Percentiles rank a stretch among this genome's conserved stretches.
Conservation (phyloP, 2,888 invertebrate genomes). For the Aethes cnicana region DNA sequence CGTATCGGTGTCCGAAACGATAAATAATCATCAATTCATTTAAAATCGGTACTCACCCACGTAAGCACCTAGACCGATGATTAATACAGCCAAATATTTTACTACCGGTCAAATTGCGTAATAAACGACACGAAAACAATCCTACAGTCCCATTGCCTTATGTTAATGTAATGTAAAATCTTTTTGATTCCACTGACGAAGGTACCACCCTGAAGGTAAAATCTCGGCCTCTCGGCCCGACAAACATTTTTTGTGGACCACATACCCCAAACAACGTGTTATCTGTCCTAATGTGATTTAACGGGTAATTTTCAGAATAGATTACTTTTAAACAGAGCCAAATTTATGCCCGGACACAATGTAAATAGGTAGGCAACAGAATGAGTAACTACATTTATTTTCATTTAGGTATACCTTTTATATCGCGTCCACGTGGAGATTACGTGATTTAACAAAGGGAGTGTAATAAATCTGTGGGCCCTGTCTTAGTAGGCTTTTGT, state of each 20-base stretch:
- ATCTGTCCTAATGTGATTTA: conserved; percentile 82
- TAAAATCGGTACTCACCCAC: conserved; percentile 69
- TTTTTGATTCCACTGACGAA: conserved; percentile 53
- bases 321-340: conserved; percentile 72
- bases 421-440: conserved; percentile 81
- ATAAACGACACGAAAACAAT: conserved; percentile 33
- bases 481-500: conserved; percentile 83
- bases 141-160: conserved; percentile 42
- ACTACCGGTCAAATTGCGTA: conserved; percentile 35
- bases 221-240: conserved; percentile 65
- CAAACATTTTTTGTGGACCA: conserved; percentile 69
- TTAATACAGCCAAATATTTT: conserved; percentile 42
- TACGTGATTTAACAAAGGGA: conserved; percentile 82
- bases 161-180: conserved; percentile 52
- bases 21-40: conserved; percentile 69
- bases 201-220: conserved; percentile 77
- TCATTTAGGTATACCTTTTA: conserved; percentile 77
- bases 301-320: conserved; percentile 79
- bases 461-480: conserved; percentile 76
- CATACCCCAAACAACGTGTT: conserved; percentile 74
- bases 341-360: conserved; percentile 72
- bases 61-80: conserved; percentile 57
- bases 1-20: conserved; percentile 60
- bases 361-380: conserved; percentile 78
- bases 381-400: conserved; percentile 82